phyloP scores from a whole-genome alignment of 2,113 vertebrate species.

The Ammodytes marinus region DNA sequence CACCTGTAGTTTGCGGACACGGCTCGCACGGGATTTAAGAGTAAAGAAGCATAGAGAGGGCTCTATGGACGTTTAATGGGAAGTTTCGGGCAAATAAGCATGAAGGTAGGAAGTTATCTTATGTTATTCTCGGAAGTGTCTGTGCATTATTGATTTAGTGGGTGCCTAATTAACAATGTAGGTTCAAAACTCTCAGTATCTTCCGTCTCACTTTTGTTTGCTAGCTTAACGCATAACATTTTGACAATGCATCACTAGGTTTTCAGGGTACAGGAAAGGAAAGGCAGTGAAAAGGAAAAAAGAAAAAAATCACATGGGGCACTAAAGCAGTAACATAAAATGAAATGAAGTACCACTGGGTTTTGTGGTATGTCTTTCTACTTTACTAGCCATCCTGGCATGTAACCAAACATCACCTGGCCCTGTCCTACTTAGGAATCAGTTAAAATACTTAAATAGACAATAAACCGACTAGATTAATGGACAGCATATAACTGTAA shows the following conservation, averaged over 20 bases:
- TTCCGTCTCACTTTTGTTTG: too few relatives aligned
- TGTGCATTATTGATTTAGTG: too few relatives aligned
- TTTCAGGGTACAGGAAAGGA: background rate
- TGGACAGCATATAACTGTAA: background rate
- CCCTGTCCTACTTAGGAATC: background rate
- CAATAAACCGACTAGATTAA: background rate
- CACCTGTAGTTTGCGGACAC: too few relatives aligned
- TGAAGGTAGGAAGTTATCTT: too few relatives aligned
- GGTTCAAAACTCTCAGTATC: too few relatives aligned
- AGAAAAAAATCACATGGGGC: background rate
- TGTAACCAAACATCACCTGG: slow-evolving; percentile 6
- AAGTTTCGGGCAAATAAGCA: too few relatives aligned
- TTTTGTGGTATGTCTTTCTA: slow-evolving; percentile 11
- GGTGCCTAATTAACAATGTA: too few relatives aligned
- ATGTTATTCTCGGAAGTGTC: too few relatives aligned
- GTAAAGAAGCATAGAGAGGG: too few relatives aligned
- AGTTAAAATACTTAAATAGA: background rate
- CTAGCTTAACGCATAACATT: background rate
- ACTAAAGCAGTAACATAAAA: slow-evolving; percentile 4
- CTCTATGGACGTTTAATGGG: too few relatives aligned
- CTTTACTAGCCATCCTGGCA: background rate
- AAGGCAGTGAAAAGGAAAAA: background rate
- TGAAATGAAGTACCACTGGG: background rate
- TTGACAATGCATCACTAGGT: background rate
- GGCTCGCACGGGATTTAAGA: too few relatives aligned